phyloP scores from a whole-genome alignment of 2,888 invertebrate species.

The Mythimna impura region DNA sequence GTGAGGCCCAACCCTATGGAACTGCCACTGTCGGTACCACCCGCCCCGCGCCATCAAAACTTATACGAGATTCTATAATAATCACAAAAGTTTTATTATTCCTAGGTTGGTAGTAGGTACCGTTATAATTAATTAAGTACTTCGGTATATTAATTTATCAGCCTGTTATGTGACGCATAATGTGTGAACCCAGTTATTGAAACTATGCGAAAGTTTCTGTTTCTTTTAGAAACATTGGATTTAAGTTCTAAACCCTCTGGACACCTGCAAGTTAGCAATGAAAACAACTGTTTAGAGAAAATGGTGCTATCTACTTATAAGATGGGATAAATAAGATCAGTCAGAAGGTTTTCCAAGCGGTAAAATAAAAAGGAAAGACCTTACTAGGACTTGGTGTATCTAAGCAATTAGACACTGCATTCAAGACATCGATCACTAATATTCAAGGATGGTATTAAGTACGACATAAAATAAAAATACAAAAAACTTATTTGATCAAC shows the following conservation, averaged over 20 bases:
- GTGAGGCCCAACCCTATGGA: slow-evolving; percentile 60
- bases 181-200: background rate
- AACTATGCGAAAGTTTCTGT: background rate
- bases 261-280: background rate
- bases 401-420: background rate
- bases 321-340: background rate
- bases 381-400: background rate
- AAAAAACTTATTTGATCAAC: background rate
- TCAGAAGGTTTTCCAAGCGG: background rate
- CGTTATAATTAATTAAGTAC: slow-evolving; percentile 18
- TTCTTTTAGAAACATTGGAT: background rate
- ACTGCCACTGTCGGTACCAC: slow-evolving; percentile 19
- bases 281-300: background rate
- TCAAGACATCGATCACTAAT: background rate
- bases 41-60: slow-evolving; percentile 36
- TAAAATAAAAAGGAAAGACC: background rate
- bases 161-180: background rate
- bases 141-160: background rate
- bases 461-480: background rate
- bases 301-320: background rate
- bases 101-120: slow-evolving; percentile 8
- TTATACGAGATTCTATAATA: slow-evolving; percentile 11
- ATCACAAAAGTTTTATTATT: slow-evolving; percentile 24
- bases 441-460: background rate
- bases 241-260: background rate